Base-by-base conservation (phyloP, 1,140 invertebrate species). In the Manduca sexta region DNA sequence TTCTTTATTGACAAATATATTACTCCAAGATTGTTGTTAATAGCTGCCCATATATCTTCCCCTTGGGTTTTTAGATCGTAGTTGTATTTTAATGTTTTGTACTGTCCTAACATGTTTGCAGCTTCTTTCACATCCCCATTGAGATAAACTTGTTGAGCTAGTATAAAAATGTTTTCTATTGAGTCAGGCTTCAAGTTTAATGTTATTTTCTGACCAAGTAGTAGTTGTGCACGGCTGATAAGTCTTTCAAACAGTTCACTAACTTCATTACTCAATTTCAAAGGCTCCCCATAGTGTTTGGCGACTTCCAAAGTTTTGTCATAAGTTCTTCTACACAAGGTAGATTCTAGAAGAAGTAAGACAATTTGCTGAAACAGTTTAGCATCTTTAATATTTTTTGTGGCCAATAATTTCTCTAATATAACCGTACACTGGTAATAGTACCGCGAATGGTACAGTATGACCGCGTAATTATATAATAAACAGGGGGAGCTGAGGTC, bases 21-120 rank as follows among this genome's bases (percentile, higher is more conserved):
- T 51, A 95, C 93, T 29, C 93, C 96, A 61, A 97, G 90, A 73
- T 98, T 97, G 73, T 98, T 98, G 69, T 95, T 94, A 59, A 94
- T 93, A 61, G 94, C 90, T 35, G 95, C 79, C 81, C 78, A 86
- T 34, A 86, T 77, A 37, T 86, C 84, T 69, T 86, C 83, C n/a
- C 77, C 75, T 53, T 86, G 73, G 44, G 58, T 62, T 57, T 79
- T 84, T 14, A 80, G 40, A 58, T 81, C 69, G 62, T 84, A 83
- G 58, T 64, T 74, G 50, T 74, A 73, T 45, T 82, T 85, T 53
- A 80, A 70, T 59, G 74, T 83, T 65, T 78, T 86, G 46, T 86
- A 88, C 15, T 84, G 64, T 42, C 87, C 85, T 40, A 89, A 72
- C 13, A 86, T 88, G 4, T 81, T 84, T 48, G 88, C 76, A 12